These are phyloP conservation scores for Delphinapterus leucas DNA, from an alignment of 2,113 vertebrate genomes.

Conservation along the genomic window DNA sequence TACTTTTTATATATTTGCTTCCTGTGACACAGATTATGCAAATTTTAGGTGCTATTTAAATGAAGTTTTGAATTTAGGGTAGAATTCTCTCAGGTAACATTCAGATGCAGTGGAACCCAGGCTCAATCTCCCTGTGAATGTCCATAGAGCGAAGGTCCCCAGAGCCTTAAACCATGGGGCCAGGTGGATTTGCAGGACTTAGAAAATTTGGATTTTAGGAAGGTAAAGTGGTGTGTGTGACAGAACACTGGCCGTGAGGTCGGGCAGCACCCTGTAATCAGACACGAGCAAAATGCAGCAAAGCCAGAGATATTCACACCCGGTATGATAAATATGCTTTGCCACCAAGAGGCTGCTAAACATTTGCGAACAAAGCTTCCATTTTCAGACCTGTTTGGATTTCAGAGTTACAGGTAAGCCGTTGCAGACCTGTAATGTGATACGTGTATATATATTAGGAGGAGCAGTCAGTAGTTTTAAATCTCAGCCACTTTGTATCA, in stretches of 20 bases:
- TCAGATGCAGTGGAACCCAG: fast-evolving
- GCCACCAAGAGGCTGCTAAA: neutral
- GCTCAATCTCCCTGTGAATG: neutral
- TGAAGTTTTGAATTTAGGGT: neutral
- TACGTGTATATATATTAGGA: fast-evolving
- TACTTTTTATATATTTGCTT: neutral
- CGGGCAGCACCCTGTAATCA: neutral
- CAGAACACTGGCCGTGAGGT: fast-evolving
- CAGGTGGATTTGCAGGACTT: too few relatives aligned
- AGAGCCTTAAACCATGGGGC: too few relatives aligned
- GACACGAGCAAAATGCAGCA: fast-evolving
- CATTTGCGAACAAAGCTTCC: neutral
- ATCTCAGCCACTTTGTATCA: neutral
- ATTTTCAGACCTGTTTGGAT: too few relatives aligned
- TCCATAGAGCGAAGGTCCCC: fast-evolving
- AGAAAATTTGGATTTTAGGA: neutral
- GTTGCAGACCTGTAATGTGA: fast-evolving
- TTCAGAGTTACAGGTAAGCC: neutral
- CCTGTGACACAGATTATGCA: neutral
- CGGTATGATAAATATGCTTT: fast-evolving
- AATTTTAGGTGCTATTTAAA: neutral
- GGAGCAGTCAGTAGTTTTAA: fast-evolving
- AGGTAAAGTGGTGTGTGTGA: too few relatives aligned
- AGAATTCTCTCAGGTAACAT: neutral
- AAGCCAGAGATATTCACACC: neutral